Base-by-base conservation (phyloP, 1,140 invertebrate genomes). In the Hyposmocoma kahamanoa region DNA sequence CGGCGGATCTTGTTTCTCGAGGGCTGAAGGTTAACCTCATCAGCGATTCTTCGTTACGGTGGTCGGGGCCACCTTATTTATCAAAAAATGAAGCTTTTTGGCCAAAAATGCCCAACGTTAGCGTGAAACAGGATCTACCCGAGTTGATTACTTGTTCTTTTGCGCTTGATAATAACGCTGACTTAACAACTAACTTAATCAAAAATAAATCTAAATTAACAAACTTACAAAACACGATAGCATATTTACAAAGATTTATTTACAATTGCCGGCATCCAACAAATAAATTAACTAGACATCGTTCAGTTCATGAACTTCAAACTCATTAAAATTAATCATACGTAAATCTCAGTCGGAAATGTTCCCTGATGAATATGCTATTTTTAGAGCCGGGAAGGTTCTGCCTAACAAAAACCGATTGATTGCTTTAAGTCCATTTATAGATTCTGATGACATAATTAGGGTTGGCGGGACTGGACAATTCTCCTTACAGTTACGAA, bases 1-100 rank as follows among this genome's bases (percentile, higher is more conserved):
- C 80, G 1, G 73, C 76, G 0, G 83, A 87, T 62, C 51, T 72
- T 5, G 39, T 78, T 21, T 84, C 82, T 1, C 20, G 83, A 18
- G 81, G 83, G 17, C 22, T 53, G 10, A n/a, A 13, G 3, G 39
- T 62, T 15, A 26, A 18, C 10, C 36, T 55, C 11, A 51, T 84
- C 19, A 13, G 44, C 10, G 10, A 55, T 11, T 56, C 52, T 19
- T 13, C 45, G 13, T 48, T 83, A 17, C 86, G 81, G 82, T 79
- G 59, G 66, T 21, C 56, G 22, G 70, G 68, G 2, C 68, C 66
- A 24, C 41, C 15, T 11, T 21, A 39, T 17, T 24, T 47, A 13
- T 10, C 22, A 21, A 13, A 32, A n/a, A 28, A 30, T 0, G 26
- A 46, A 21, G 6, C 9, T 13, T 9, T 19, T 11, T 46, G 26